Evolutionary conservation across 2,113 vertebrate species (phyloP), one percentile per base, ranked within the genome.

Genomic region (Nothoprocta pentlandii): DNA sequence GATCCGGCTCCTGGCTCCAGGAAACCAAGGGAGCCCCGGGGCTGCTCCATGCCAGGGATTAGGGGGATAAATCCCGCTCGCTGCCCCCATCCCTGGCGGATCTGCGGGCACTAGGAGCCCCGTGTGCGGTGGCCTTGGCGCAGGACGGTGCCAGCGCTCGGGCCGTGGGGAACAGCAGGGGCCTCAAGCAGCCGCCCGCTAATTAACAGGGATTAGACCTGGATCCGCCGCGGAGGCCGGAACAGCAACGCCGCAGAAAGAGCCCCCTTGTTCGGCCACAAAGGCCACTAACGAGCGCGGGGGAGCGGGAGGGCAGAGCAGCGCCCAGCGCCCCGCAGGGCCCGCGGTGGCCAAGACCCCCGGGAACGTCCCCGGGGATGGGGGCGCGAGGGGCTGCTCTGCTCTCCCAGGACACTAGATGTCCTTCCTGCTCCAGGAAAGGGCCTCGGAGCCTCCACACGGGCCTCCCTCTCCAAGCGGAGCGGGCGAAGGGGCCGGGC

Each of bases 371-470:
- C 59, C 2, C 8, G 26, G 75, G 81, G 75, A 39, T 19, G 4
- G 4, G 4, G 17, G 42, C 0, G 59, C 46, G 32, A 64, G 53
- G 30, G 16, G 44, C 10, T 56, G 84, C 85, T 66, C 36, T 64
- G 62, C 56, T 8, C 25, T 20, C 41, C 69, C 20, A 10, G 36
- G 69, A 93, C 96, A 75, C 95, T 83, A 96, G 96, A 25, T 89
- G 97, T 87, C 96, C 47, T 71, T 58, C 79, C 25, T 32, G 6
- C 36, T 39, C 94, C 73, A 44, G 68, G 34, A 32, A 49, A 19
- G 36, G 46, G 26, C 47, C 8, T 9, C 20, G 21, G 47, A 22
- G 47, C 47, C 47, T 39, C 36, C 36, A 39, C 36, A 39, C 36
- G 36, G 36, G 36, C 36, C 36, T 39, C 36, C 36, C 36, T 39